Evolutionary conservation across 2,113 vertebrate species (phyloP).

Genomic region (Macaca mulatta): DNA sequence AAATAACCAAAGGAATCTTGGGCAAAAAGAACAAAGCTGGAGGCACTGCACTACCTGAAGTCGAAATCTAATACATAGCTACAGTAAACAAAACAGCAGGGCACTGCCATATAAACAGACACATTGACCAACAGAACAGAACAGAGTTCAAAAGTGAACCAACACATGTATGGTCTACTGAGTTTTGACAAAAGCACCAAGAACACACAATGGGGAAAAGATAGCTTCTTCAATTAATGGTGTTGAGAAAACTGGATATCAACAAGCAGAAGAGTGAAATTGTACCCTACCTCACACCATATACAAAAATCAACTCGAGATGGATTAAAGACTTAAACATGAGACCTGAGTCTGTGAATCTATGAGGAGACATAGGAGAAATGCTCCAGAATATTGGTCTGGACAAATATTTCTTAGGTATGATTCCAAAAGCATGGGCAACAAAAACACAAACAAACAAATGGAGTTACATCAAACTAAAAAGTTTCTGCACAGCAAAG

Average conservation of each 20-base stretch:
- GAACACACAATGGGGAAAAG: background rate
- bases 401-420: background rate
- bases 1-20: background rate
- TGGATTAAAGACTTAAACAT: background rate
- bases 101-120: background rate
- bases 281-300: background rate
- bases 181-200: background rate
- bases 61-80: background rate
- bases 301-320: background rate
- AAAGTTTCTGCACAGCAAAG: background rate
- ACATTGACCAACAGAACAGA: background rate
- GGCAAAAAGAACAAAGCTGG: background rate
- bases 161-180: background rate
- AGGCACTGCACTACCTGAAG: background rate
- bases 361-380: background rate
- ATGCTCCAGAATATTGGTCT: background rate
- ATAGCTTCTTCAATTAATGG: background rate
- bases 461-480: background rate
- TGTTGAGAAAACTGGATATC: background rate
- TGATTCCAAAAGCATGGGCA: background rate
- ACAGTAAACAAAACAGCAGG: background rate
- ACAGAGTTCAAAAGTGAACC: background rate
- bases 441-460: background rate
- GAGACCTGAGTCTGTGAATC: background rate
- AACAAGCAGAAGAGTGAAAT: background rate